Evolutionary conservation across 2,797 vertebrate species (phyloP), one percentile per base, ranked within the genome.

Genomic region (Columba guinea): DNA sequence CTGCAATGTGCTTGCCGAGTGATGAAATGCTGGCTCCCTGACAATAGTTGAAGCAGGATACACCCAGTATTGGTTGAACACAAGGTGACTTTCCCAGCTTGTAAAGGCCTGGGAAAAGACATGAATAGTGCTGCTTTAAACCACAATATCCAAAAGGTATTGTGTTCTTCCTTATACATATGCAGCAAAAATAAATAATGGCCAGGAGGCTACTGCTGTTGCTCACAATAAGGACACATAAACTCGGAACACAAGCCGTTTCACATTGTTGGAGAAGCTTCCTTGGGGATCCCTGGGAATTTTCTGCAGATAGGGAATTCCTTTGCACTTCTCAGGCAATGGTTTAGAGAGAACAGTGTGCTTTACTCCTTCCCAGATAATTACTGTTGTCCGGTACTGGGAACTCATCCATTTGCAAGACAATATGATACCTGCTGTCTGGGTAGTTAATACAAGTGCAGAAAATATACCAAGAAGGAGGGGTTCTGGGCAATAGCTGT

Each of bases 11-110:
- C 94, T 74, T 90, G 94, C 92, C 6, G 28, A 90, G 91, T 97
- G 97, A 97, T 91, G 97, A 97, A 97, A 97, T 87, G 48, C 78
- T 97, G 96, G 95, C 95, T 89, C 22, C 56, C 22, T 87, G 95
- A 97, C 97, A 97, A 96, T 90, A 97, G 84, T 84, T 95, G 91
- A 76, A 97, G 85, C 11, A 12, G 95, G 94, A 96, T 93, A 97
- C 97, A 93, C 97, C 97, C 97, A 97, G 94, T 95, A 97, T 93
- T 93, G 82, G 86, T 93, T 95, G 91, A 94, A 95, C 79, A 86
- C 86, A 96, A 88, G 92, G 86, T 93, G 94, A 97, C 89, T 96
- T 94, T 97, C 95, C 95, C 97, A 95, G 96, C 91, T 93, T 89
- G 84, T 44, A 87, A 85, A 97, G 87, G 92, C 84, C 95, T 97